phyloP scores from a whole-genome alignment of 1,140 invertebrate species.

The Drosophila orosa region DNA sequence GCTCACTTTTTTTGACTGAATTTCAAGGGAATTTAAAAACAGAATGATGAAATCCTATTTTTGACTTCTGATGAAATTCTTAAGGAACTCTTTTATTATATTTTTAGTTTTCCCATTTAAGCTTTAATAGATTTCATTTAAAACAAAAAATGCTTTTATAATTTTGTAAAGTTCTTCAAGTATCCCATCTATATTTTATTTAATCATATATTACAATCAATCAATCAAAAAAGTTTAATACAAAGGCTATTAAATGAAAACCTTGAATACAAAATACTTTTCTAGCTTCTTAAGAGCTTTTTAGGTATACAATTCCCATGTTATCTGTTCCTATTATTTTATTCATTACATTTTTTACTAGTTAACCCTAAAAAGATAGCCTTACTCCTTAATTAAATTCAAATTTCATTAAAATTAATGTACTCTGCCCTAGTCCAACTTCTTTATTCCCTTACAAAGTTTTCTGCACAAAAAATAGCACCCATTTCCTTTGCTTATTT shows the following conservation, averaged over 20 bases:
- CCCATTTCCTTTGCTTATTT: background rate
- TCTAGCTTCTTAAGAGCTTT: too few species aligned
- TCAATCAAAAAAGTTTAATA: too few species aligned
- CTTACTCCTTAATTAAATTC: background rate
- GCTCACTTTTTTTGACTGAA: background rate
- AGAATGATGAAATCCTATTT: background rate
- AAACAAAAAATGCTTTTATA: background rate
- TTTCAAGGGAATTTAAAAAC: background rate
- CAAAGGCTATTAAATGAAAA: too few species aligned
- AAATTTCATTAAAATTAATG: slow-evolving; percentile 9
- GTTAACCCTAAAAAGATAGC: background rate
- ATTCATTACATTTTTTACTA: too few species aligned
- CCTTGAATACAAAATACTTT: too few species aligned
- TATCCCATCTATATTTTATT: too few species aligned
- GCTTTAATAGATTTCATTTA: background rate
- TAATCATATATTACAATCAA: too few species aligned
- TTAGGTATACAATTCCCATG: too few species aligned
- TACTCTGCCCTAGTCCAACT: background rate
- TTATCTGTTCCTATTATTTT: too few species aligned
- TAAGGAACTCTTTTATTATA: background rate
- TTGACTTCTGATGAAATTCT: background rate
- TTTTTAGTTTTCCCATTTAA: background rate
- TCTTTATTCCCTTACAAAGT: background rate
- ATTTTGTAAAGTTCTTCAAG: background rate
- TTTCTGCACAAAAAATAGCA: background rate